These are phyloP conservation scores for Agrotis segetum DNA, from an alignment of 2,888 invertebrate genomes.

Conservation along the genomic window DNA sequence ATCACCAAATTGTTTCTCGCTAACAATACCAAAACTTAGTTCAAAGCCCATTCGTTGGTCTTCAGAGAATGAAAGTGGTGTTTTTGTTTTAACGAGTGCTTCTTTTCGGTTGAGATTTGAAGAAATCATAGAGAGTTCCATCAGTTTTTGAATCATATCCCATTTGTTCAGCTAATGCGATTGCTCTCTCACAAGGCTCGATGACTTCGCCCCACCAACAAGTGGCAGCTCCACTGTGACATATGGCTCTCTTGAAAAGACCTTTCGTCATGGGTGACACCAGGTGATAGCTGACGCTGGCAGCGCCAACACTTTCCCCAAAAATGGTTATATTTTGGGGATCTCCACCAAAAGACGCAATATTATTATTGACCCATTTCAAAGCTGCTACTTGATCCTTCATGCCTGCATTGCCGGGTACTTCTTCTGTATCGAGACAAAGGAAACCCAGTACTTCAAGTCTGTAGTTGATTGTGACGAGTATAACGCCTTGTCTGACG, in stretches of 20 bases:
- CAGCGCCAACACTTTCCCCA: conserved; percentile 77
- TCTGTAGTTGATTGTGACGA: conserved; percentile 80
- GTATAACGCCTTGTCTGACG: conserved; percentile 70
- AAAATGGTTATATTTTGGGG: conserved; percentile 73
- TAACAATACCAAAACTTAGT: conserved; percentile 64
- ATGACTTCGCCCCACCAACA: conserved; percentile 91
- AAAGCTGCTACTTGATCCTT: conserved; percentile 80
- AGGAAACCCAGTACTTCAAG: conserved; percentile 77
- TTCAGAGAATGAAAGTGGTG: conserved; percentile 64
- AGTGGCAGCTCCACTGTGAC: conserved; percentile 92
- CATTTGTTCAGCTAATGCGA: conserved; percentile 69
- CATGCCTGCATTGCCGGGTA: conserved; percentile 79
- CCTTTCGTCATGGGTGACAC: conserved; percentile 79
- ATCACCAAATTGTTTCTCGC: conserved; percentile 71
- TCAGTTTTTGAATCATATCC: conserved; percentile 69
- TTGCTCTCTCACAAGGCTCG: conserved; percentile 87
- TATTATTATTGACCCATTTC: conserved; percentile 73
- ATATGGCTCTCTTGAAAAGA: conserved; percentile 87
- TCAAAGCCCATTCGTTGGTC: conserved; percentile 36
- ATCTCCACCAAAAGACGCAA: conserved; percentile 73
- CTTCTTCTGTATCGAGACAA: conserved; percentile 73
- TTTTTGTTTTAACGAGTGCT: conserved; percentile 43
- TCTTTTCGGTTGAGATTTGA: conserved; percentile 65
- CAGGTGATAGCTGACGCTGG: conserved; percentile 70
- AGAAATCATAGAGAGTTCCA: conserved; percentile 66